phyloP scores from a whole-genome alignment of 2,797 vertebrate species.

The Lithobates sylvaticus region DNA sequence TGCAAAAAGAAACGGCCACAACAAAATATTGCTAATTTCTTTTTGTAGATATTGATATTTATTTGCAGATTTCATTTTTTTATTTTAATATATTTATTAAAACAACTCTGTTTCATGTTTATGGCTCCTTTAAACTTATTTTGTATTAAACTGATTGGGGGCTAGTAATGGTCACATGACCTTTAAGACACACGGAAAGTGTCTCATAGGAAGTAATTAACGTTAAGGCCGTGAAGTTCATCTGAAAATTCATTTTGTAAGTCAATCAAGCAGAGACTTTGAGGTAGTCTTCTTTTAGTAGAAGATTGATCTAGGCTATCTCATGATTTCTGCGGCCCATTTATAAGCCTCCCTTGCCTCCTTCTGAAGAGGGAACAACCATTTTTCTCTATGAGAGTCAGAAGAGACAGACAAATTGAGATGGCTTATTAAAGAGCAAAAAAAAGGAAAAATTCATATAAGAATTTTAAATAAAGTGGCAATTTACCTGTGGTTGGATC shows the following conservation, averaged over 20 bases:
- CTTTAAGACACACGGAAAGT: not conserved
- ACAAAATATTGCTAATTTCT: too few species aligned
- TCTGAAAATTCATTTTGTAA: constrained; percentile 3
- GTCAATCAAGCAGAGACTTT: not conserved
- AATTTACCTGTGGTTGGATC: not conserved
- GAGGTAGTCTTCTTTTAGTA: constrained; percentile 35
- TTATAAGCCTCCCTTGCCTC: constrained; percentile 27
- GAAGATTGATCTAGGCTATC: constrained; percentile 45
- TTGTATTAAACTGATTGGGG: too few species aligned
- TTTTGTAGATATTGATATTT: too few species aligned
- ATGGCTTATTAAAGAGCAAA: constrained; percentile 12
- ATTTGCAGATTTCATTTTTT: too few species aligned
- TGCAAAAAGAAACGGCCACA: too few species aligned
- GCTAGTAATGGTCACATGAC: too few species aligned
- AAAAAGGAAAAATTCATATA: not conserved
- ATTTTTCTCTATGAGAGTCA: constrained; percentile 39
- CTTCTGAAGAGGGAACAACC: constrained; percentile 8
- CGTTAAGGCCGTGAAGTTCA: not conserved
- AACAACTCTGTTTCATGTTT: too few species aligned
- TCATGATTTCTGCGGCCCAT: constrained; percentile 6
- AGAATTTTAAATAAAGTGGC: not conserved
- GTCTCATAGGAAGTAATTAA: not conserved
- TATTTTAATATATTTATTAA: too few species aligned
- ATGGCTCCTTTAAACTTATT: not conserved
- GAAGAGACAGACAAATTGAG: constrained; percentile 40